These are phyloP conservation scores for Ips typographus DNA, from an alignment of 1,140 invertebrate genomes.

Conservation along the genomic window DNA sequence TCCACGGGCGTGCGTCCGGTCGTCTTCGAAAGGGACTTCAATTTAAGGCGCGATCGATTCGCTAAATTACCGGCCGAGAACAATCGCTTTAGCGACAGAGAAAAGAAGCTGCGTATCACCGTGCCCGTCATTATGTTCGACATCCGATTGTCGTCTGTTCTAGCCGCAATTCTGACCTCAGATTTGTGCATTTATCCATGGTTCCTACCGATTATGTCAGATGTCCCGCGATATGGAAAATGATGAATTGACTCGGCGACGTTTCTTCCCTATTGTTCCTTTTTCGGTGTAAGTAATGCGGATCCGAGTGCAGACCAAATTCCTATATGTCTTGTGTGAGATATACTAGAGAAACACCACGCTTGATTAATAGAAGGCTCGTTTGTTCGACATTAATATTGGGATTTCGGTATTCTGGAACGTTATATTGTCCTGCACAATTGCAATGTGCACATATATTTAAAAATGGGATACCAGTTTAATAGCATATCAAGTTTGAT, in stretches of 20 bases:
- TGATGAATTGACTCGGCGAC: constrained; percentile 3
- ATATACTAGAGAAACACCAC: too few relatives aligned
- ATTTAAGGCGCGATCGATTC: constrained; percentile 33
- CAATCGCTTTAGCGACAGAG: constrained; percentile 18
- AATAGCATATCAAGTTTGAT: too few relatives aligned
- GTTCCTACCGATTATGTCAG: constrained; percentile 30
- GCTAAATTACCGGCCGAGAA: constrained; percentile 33
- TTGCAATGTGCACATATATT: too few relatives aligned
- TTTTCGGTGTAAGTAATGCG: not conserved
- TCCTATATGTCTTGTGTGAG: too few relatives aligned
- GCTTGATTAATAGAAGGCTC: too few relatives aligned
- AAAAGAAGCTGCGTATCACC: constrained; percentile 37
- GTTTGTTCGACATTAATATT: too few relatives aligned
- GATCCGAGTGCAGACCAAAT: not conserved
- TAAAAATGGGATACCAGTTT: too few relatives aligned
- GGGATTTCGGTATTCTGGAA: too few relatives aligned
- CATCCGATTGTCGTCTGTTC: constrained; percentile 27
- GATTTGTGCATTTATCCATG: constrained; percentile 33
- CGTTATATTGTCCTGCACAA: too few relatives aligned
- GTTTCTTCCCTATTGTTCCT: not conserved
- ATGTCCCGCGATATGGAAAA: constrained; percentile 12
- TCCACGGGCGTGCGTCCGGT: constrained; percentile 24
- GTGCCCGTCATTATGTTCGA: constrained; percentile 33
- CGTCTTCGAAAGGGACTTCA: constrained; percentile 15
- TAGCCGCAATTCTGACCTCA: constrained; percentile 23